These are phyloP conservation scores for Sinonovacula constricta DNA, from an alignment of 1,140 invertebrate species.

Conservation along the genomic window DNA sequence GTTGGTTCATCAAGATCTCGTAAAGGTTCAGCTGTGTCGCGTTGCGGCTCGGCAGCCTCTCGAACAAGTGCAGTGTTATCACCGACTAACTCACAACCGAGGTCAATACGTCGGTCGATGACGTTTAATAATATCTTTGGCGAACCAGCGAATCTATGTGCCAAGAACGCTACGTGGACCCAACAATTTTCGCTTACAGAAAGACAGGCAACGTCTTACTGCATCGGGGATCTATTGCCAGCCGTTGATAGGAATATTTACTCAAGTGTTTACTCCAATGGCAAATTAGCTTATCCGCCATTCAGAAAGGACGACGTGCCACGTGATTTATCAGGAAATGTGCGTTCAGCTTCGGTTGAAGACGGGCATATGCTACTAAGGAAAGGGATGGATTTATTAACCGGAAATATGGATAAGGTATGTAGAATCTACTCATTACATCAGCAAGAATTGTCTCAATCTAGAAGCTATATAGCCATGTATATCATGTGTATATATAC, in stretches of 20 bases:
- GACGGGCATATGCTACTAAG: slow-evolving; percentile 34
- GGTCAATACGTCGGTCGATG: neutral
- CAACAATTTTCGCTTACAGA: slow-evolving; percentile 28
- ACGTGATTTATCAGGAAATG: slow-evolving; percentile 10
- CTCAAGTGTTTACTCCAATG: neutral
- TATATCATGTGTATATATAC: no score
- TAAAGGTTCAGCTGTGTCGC: neutral
- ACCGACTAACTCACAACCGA: neutral
- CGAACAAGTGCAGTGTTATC: neutral
- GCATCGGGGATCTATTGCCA: slow-evolving; percentile 34
- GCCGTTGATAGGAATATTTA: slow-evolving; percentile 45
- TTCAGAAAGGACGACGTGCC: neutral
- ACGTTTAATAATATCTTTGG: neutral
- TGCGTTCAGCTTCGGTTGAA: slow-evolving; percentile 7
- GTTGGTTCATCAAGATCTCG: neutral
- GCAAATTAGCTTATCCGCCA: slow-evolving; percentile 6
- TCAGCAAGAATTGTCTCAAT: no score
- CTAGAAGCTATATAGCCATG: no score
- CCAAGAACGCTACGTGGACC: slow-evolving; percentile 41
- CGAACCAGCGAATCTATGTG: slow-evolving; percentile 10
- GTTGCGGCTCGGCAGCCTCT: neutral
- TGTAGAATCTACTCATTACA: no score
- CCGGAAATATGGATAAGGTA: slow-evolving; percentile 31
- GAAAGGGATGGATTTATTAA: slow-evolving; percentile 41
- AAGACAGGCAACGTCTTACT: slow-evolving; percentile 24